These are phyloP conservation scores for Trichogramma evanescens DNA, from an alignment of 2,888 invertebrate species.

Conservation along the genomic window DNA sequence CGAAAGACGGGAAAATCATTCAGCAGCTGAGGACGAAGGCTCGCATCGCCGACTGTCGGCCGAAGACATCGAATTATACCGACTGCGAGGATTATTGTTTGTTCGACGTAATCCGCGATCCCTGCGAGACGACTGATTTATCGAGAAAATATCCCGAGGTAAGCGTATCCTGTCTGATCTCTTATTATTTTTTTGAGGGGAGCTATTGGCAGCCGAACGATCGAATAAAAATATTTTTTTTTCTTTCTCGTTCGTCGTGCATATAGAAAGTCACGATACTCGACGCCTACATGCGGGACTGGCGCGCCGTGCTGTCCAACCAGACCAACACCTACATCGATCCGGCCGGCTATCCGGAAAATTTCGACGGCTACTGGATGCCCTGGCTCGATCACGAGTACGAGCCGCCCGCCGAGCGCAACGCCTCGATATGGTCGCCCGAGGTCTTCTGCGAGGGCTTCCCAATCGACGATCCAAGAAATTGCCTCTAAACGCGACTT, in stretches of 20 bases:
- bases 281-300: background rate
- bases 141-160: slow-evolving; percentile 31
- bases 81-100: slow-evolving; percentile 31
- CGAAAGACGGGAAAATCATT: slow-evolving; percentile 22
- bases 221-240: background rate
- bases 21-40: slow-evolving; percentile 16
- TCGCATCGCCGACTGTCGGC: slow-evolving; percentile 26
- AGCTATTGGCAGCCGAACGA: background rate
- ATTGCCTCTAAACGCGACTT: slow-evolving; percentile 6
- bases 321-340: slow-evolving; percentile 28
- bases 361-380: slow-evolving; percentile 37
- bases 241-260: background rate
- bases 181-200: too few species aligned
- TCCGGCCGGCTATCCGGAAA: slow-evolving; percentile 28
- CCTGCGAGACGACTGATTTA: slow-evolving; percentile 38
- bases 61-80: slow-evolving; percentile 8
- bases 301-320: slow-evolving; percentile 19
- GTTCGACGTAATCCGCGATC: slow-evolving; percentile 35
- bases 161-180: background rate
- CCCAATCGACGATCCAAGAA: slow-evolving; percentile 9
- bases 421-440: slow-evolving; percentile 1
- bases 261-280: background rate
- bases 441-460: slow-evolving; percentile 11
- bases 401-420: slow-evolving; percentile 9
- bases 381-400: slow-evolving; percentile 30